These are phyloP conservation scores for Plebejus argus DNA, from an alignment of 2,888 invertebrate species.

Conservation along the genomic window DNA sequence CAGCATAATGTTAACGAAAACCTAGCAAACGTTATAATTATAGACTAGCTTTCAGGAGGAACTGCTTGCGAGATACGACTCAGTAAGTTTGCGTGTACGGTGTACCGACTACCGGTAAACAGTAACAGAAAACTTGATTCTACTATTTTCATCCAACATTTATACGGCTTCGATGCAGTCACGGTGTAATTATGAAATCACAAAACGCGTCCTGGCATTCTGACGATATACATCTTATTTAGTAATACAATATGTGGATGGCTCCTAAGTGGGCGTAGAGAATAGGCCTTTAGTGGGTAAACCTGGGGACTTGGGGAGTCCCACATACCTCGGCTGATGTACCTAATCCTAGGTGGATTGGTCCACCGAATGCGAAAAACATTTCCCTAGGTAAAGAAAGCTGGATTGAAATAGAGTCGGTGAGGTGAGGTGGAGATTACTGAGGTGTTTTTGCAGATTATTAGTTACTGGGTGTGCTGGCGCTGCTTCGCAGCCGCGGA, in stretches of 20 bases:
- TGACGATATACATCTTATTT: too few species aligned
- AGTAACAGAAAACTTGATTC: neutral
- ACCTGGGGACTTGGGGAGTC: too few species aligned
- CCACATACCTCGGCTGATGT: too few species aligned
- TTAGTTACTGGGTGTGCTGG: slow-evolving; percentile 44
- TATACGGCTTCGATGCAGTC: neutral
- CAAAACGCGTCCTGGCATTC: too few species aligned
- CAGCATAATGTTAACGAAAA: neutral
- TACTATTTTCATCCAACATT: neutral
- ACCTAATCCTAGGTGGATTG: too few species aligned
- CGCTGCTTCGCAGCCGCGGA: slow-evolving; percentile 39
- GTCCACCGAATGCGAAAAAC: too few species aligned
- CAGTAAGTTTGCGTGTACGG: slow-evolving; percentile 39
- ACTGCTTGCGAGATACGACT: slow-evolving; percentile 38
- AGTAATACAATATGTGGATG: too few species aligned
- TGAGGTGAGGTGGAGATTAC: too few species aligned
- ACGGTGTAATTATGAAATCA: neutral
- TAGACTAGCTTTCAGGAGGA: slow-evolving; percentile 18
- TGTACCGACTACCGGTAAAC: slow-evolving; percentile 46
- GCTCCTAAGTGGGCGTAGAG: too few species aligned
- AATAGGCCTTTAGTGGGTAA: too few species aligned
- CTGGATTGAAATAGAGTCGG: too few species aligned
- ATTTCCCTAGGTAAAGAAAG: too few species aligned
- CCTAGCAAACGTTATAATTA: neutral
- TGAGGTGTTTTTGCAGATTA: slow-evolving; percentile 43